These are phyloP conservation scores for Platypus cylindrus DNA, from an alignment of 2,888 invertebrate species.

Conservation along the genomic window DNA sequence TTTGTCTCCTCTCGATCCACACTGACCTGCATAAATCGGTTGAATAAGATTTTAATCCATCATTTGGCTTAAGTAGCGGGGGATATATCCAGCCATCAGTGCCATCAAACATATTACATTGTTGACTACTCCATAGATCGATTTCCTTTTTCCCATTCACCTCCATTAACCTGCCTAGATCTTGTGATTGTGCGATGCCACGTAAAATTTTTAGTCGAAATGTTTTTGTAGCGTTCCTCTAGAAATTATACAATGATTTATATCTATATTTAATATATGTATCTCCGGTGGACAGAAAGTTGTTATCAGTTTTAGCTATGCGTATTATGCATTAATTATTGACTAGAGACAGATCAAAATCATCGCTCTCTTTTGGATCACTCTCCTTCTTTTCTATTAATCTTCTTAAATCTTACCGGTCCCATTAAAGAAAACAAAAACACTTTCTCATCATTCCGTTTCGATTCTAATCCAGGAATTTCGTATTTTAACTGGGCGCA, in stretches of 20 bases:
- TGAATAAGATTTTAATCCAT: slow-evolving; percentile 56
- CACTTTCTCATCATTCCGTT: slow-evolving; percentile 46
- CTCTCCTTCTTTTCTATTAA: neutral
- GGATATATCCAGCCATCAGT: slow-evolving; percentile 84
- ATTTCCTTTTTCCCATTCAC: slow-evolving; percentile 51
- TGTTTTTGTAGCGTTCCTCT: slow-evolving; percentile 64
- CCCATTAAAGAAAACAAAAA: slow-evolving; percentile 65
- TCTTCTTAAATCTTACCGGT: slow-evolving; percentile 39
- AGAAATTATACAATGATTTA: too few species aligned
- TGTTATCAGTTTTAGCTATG: too few species aligned
- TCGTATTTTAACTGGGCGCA: slow-evolving; percentile 57
- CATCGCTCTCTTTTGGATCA: neutral
- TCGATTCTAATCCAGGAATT: slow-evolving; percentile 38
- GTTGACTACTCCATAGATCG: slow-evolving; percentile 50
- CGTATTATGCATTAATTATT: too few species aligned
- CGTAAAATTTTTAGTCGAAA: slow-evolving; percentile 58
- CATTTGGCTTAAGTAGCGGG: slow-evolving; percentile 47
- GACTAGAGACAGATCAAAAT: neutral
- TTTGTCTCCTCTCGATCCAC: too few species aligned
- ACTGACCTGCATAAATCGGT: slow-evolving; percentile 65
- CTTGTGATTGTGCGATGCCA: slow-evolving; percentile 57
- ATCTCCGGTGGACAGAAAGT: too few species aligned
- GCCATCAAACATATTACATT: slow-evolving; percentile 64
- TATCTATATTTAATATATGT: too few species aligned
- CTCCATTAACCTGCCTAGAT: slow-evolving; percentile 60